These are phyloP conservation scores for Percopsis transmontana DNA, from an alignment of 2,113 vertebrate species.

Conservation along the genomic window DNA sequence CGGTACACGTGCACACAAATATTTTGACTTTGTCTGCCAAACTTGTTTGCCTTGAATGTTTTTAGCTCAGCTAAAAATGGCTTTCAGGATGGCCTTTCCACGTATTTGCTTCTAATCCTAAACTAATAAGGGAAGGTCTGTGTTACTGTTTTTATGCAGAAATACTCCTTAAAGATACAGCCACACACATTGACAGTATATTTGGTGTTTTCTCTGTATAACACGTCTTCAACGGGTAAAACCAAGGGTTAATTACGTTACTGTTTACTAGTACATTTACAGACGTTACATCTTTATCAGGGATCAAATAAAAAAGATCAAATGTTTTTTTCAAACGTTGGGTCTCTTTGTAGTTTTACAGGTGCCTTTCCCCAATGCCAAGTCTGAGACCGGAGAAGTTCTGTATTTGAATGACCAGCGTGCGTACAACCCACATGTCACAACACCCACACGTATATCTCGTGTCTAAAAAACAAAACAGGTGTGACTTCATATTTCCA, in stretches of 20 bases:
- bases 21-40: not conserved
- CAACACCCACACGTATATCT: not conserved
- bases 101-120: too few relatives aligned
- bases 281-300: not conserved
- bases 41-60: too few relatives aligned
- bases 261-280: not conserved
- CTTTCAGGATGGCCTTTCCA: too few relatives aligned
- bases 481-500: slow-evolving; percentile 43
- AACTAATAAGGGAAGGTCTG: too few relatives aligned
- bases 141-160: too few relatives aligned
- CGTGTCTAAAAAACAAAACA: slow-evolving; percentile 16
- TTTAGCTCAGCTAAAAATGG: too few relatives aligned
- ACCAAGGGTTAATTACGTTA: too few relatives aligned
- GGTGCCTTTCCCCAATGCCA: not conserved
- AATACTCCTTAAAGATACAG: too few relatives aligned
- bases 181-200: too few relatives aligned
- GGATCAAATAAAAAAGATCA: not conserved
- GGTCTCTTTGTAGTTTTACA: not conserved
- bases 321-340: not conserved
- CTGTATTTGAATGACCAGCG: slow-evolving; percentile 42
- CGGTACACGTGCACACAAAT: not conserved
- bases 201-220: too few relatives aligned
- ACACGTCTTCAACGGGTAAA: too few relatives aligned
- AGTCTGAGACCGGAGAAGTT: not conserved
- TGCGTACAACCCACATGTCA: slow-evolving; percentile 41